These are phyloP conservation scores for Trachelus troglodyta DNA, from an alignment of 2,888 invertebrate species.

Conservation along the genomic window DNA sequence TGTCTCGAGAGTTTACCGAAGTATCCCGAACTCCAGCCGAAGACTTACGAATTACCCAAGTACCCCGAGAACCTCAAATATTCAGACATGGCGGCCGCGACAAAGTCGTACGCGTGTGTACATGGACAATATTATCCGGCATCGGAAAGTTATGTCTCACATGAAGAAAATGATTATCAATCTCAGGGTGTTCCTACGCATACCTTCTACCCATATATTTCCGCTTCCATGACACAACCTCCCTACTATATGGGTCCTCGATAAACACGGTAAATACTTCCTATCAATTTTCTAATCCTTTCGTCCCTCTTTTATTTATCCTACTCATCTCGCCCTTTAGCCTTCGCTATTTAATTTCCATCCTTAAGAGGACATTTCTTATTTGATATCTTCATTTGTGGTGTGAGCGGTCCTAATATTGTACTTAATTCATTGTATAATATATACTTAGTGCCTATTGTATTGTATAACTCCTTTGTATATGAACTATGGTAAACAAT, in stretches of 20 bases:
- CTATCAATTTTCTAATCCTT: slow-evolving; percentile 10
- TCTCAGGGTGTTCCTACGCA: slow-evolving; percentile 51
- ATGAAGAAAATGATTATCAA: slow-evolving; percentile 58
- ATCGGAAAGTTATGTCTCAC: slow-evolving; percentile 51
- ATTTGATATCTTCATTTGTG: slow-evolving; percentile 1
- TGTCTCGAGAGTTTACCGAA: slow-evolving; percentile 44
- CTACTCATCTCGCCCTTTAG: background rate
- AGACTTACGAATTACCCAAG: slow-evolving; percentile 36
- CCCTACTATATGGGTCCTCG: slow-evolving; percentile 61
- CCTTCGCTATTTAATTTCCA: background rate
- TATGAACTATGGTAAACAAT: background rate
- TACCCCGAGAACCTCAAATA: slow-evolving; percentile 48
- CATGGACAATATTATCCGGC: slow-evolving; percentile 57
- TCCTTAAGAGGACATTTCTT: background rate
- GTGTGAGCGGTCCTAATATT: background rate
- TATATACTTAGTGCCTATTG: background rate
- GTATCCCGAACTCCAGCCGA: slow-evolving; percentile 47
- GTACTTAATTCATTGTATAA: background rate
- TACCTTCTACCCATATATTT: slow-evolving; percentile 61
- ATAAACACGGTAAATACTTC: slow-evolving; percentile 27
- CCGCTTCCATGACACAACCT: slow-evolving; percentile 57
- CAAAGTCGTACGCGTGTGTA: slow-evolving; percentile 55
- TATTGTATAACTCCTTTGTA: background rate
- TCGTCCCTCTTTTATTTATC: background rate
- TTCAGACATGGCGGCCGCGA: slow-evolving; percentile 26